phyloP scores from a whole-genome alignment of 64 coral and sea anemone genomes.

The Actinia equina region DNA sequence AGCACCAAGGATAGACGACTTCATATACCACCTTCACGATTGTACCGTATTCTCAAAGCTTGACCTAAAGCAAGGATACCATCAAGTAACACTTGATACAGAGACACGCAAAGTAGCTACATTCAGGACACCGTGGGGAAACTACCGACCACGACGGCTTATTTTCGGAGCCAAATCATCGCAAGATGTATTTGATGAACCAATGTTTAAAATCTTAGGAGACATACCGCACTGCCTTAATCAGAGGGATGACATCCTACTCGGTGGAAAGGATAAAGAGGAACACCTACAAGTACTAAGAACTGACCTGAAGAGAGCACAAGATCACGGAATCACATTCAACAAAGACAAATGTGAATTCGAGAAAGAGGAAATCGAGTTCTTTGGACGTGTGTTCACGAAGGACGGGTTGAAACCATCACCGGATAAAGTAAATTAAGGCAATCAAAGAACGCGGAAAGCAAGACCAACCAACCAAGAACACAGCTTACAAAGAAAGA shows the following conservation, averaged over 20 bases:
- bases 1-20: conserved; percentile 48
- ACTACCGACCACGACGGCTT: conserved; percentile 15
- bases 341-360: conserved; percentile 61
- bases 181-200: conserved; percentile 38
- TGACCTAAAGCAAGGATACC: conserved; percentile 54
- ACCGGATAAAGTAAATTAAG: too few species aligned
- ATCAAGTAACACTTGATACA: conserved; percentile 51
- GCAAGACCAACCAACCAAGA: too few species aligned
- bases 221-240: conserved; percentile 36
- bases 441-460: too few species aligned
- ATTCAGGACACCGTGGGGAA: conserved; percentile 51
- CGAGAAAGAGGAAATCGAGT: conserved; percentile 47
- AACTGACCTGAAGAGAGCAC: conserved; percentile 34
- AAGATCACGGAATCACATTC: conserved; percentile 40
- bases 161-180: conserved; percentile 35
- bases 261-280: conserved; percentile 36
- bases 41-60: conserved; percentile 69
- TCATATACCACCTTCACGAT: conserved; percentile 45
- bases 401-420: too few species aligned
- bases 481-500: too few species aligned
- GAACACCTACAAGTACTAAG: conserved; percentile 43
- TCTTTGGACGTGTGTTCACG: conserved; percentile 35
- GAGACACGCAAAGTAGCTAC: conserved; percentile 49
- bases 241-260: conserved; percentile 44
- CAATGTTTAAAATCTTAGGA: conserved; percentile 44